Evolutionary conservation across 37 sponge, comb jelly and placozoan genomes (phyloP), one percentile per base, ranked within the genome.

Genomic region (Aplysina aerophoba): DNA sequence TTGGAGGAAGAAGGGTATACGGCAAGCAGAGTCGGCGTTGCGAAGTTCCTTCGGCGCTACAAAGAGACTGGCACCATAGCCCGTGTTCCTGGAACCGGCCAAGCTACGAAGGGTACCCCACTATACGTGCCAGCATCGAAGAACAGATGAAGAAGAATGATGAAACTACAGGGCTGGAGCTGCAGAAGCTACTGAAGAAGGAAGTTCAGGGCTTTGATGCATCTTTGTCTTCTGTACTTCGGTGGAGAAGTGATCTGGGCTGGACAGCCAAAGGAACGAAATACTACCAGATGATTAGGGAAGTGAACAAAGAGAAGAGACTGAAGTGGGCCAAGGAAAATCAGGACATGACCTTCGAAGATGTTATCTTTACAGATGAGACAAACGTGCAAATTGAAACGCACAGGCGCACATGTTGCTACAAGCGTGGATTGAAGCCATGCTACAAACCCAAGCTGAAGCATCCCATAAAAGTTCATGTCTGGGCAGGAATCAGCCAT

Each of bases 261-360:
- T 73, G 74, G 74, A 73, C 40, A 8, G 31, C 74, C 21, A 73
- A 31, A 40, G 39, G 74, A 11, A 73, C 74, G 20, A 15, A 14
- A 15, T 73, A 73, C 20, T 73, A 40, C 74, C 74, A 73, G 39
- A 73, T 73, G 74, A 73, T 73, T 37, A 37, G 39, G 6, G 74
- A 73, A 5, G 74, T 40, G 14, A 73, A 73, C 20, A 73, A 73
- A 73, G 38, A 73, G 74, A 73, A 73, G 39, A 73, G 35, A 28
- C 37, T 73, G 39, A 33, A 73, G 14, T 73, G 74, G 74, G 74
- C 74, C 14, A 28, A 73, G 39, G 74, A 73, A 73, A 73, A 73
- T 73, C 21, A 55, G 55, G 72, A 63, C 55, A 27, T 27, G 33
- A 28, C 28, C 53, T 75, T 75, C 3, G 73, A 35, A 11, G 15